Conservation (phyloP, 2,888 invertebrate genomes). For the Lasioglossum morio region DNA sequence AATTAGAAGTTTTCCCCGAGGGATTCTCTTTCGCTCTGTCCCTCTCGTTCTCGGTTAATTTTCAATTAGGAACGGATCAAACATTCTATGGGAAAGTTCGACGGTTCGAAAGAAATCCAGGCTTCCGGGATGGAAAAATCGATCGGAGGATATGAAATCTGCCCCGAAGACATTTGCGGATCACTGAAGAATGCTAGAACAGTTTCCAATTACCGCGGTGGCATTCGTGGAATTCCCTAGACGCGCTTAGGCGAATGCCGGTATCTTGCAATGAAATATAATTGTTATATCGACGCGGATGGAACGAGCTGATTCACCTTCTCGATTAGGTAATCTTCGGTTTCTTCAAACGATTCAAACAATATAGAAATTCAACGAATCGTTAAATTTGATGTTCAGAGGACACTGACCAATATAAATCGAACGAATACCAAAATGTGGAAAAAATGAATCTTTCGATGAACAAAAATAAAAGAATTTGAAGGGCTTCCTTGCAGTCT, state of each 20-base stretch:
- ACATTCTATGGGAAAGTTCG: neutral
- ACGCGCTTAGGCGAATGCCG: neutral
- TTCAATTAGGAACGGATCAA: conserved; percentile 26
- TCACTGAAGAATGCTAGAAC: neutral
- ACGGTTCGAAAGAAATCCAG: neutral
- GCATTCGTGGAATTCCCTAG: neutral
- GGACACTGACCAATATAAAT: too few species aligned
- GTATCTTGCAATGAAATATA: conserved; percentile 16
- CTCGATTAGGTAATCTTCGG: neutral
- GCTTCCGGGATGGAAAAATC: neutral
- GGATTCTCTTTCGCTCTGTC: neutral
- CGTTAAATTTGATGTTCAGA: too few species aligned
- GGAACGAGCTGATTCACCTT: neutral
- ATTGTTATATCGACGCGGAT: conserved; percentile 27
- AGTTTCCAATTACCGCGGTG: neutral
- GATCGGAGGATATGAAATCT: neutral
- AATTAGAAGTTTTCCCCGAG: neutral
- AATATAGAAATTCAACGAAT: neutral
- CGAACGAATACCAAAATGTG: too few species aligned
- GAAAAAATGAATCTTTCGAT: neutral
- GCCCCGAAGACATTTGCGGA: neutral
- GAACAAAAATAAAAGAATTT: neutral
- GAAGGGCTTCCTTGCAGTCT: neutral
- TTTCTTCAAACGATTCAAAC: too few species aligned
- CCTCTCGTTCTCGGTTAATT: conserved; percentile 12